Evolutionary conservation across 2,113 vertebrate species (phyloP).

Genomic region (Laticauda colubrina): DNA sequence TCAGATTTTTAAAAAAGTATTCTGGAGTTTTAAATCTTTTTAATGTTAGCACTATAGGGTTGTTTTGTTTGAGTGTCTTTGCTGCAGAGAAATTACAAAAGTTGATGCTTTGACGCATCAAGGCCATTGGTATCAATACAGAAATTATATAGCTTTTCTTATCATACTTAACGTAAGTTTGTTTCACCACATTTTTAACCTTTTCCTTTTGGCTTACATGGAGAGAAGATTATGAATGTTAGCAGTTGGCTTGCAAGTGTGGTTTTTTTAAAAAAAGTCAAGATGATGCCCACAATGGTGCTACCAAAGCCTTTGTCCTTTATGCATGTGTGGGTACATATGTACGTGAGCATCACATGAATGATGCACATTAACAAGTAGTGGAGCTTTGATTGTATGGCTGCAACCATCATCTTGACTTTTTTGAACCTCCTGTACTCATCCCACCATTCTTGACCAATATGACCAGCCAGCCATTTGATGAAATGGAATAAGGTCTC

Average conservation of each 20-base stretch:
- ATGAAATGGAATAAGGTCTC: background rate
- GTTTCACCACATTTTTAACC: background rate
- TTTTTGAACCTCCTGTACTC: background rate
- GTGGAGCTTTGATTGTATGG: background rate
- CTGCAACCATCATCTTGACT: background rate
- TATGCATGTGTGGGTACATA: no score
- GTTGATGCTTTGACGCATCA: background rate
- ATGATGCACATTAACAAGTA: background rate
- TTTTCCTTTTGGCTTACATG: background rate
- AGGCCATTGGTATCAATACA: background rate
- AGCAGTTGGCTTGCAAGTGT: background rate
- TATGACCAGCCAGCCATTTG: background rate
- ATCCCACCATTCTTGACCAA: background rate
- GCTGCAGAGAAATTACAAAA: background rate
- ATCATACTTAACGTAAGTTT: background rate
- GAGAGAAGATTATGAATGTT: background rate
- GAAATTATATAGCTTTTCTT: background rate
- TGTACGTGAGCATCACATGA: background rate
- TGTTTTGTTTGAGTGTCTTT: background rate
- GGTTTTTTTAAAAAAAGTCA: background rate
- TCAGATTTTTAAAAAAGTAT: background rate
- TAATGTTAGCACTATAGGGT: background rate
- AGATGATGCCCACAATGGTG: background rate
- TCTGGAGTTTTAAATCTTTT: background rate
- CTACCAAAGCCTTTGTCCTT: background rate